Evolutionary conservation across 2,113 vertebrate genomes (phyloP), one percentile per base, ranked within the genome.

Genomic region (Anolis carolinensis): DNA sequence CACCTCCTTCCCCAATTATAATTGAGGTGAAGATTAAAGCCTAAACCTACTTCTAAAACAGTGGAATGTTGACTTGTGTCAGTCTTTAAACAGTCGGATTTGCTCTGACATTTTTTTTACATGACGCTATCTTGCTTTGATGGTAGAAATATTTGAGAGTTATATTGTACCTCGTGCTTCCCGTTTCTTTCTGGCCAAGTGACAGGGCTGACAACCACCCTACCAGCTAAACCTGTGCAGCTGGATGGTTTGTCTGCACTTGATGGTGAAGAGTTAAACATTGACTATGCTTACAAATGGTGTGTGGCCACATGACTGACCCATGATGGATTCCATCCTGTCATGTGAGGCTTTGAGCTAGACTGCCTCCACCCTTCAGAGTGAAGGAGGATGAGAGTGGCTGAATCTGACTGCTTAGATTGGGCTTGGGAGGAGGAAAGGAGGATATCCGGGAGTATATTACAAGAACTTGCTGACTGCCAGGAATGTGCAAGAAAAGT

Each of bases 321-420:
- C 63, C 68, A 73, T 73, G 77, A 86, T 86, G 59, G 84, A 86
- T 80, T 80, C 77, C 77, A 65, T 80, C 36, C 68, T 73, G 84
- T 86, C 77, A 86, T 63, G n/a, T 80, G 77, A 73, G 39, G 52
- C 77, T 50, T 86, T 83, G 34, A 32, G 70, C 30, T 62, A 36
- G 52, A 59, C 55, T 59, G 52, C 78, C 20, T 48, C 36, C 68
- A 80, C 73, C 77, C 80, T 52, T 80, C 34, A 20, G 32, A 36
- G 23, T 4, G 44, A 68, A 86, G 21, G 68, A 80, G n/a, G 59
- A 34, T 44, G 32, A 9, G 65, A 10, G 39, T 44, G 39, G 39
- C 67, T 32, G 50, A 79, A 79, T 65, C 48, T 30, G 52, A 44
- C 36, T 79, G 48, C 65, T 62, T 71, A 55, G 27, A 44, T 55